Evolutionary conservation across 1,140 invertebrate species (phyloP).

Genomic region (Gerris buenoi): DNA sequence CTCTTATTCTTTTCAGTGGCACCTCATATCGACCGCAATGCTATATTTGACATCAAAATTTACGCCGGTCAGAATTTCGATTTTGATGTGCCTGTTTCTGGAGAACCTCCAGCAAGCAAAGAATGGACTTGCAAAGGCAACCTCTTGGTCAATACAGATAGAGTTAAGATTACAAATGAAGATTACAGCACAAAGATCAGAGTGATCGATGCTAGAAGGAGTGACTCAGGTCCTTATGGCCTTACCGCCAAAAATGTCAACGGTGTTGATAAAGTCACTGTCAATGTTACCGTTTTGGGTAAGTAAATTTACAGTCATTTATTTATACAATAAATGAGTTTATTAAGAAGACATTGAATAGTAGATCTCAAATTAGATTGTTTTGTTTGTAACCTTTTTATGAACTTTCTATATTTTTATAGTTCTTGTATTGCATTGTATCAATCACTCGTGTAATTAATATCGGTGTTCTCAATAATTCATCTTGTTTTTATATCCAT

Average conservation of each 20-base stretch:
- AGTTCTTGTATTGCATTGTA: too few relatives aligned
- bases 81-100: constrained; percentile 82
- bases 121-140: constrained; percentile 79
- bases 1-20: constrained; percentile 38
- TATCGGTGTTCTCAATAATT: too few relatives aligned
- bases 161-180: constrained; percentile 60
- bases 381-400: too few relatives aligned
- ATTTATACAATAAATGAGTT: background rate
- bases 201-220: constrained; percentile 72
- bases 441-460: too few relatives aligned
- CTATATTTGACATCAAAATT: constrained; percentile 81
- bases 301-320: constrained; percentile 13
- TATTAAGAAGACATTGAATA: background rate
- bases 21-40: constrained; percentile 86
- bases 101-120: constrained; percentile 84
- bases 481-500: too few relatives aligned
- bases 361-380: too few relatives aligned
- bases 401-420: too few relatives aligned
- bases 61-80: constrained; percentile 84
- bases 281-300: constrained; percentile 75
- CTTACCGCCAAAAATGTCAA: constrained; percentile 82
- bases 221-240: constrained; percentile 78
- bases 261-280: constrained; percentile 70
- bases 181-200: constrained; percentile 78
- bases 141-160: constrained; percentile 58